Base-by-base conservation (phyloP, 2,888 invertebrate genomes). In the Napeogenes sylphis region DNA sequence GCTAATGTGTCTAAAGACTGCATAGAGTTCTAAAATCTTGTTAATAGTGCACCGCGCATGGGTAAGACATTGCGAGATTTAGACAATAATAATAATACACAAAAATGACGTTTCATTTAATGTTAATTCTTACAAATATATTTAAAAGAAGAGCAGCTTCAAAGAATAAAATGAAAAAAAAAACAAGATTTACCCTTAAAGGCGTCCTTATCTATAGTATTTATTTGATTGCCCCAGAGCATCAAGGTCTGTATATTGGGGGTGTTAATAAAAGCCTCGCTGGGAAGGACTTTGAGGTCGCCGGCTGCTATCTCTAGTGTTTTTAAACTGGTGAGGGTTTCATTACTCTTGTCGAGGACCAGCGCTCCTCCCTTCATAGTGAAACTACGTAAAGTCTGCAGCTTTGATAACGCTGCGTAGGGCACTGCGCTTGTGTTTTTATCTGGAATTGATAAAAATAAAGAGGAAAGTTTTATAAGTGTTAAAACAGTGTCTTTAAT, bases 111-210 rank as follows among this genome's bases (percentile, higher is more conserved):
- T 21, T 21, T 21, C 21, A 21, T 21, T 21, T 21, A 21, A 21
- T 21, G 21, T 21, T 21, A 21, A 21, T 21, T 21, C 21, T 21
- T 21, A 21, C 21, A 21, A 21, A 21, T 21, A 21, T 21, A 21
- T 21, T 21, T 21, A 21, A 21, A 21, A 21, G 21, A 21, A 21
- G 21, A 21, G 21, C 21, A 21, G 21, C 21, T 21, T 21, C 21
- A 21, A 21, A 21, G 0, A 21, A 21, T 21, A 21, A 21, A 21
- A 21, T 21, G 21, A 42, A 2, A 12, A 10, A 42, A 42, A 42
- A 42, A 69, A 2, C 5, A 68, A 33, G 76, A 78, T 55, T 62
- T 74, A 38, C 45, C 53, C 13, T 78, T 77, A 12, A 73, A 68
- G 0, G 71, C 66, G 32, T 66, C 64, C 67, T 76, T 67, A 71